phyloP scores from a whole-genome alignment of 1,140 invertebrate species.

The Drosophila suzukii region DNA sequence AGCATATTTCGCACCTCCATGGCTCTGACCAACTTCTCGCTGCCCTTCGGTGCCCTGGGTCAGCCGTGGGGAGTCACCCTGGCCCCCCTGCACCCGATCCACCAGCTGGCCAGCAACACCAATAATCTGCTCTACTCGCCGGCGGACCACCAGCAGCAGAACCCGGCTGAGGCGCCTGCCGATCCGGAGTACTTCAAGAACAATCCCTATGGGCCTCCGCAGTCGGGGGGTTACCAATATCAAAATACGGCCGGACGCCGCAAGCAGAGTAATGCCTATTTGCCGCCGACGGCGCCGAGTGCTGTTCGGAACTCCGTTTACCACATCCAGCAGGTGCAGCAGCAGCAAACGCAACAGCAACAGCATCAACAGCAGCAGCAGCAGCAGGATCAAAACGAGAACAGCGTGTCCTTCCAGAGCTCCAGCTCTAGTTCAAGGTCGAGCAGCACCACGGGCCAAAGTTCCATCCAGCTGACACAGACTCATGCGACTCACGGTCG shows the following conservation, averaged over 20 bases:
- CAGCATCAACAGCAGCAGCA: conserved; percentile 45
- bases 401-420: conserved; percentile 65
- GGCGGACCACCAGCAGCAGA: conserved; percentile 75
- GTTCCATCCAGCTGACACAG: conserved; percentile 60
- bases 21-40: conserved; percentile 81
- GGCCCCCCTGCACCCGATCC: conserved; percentile 78
- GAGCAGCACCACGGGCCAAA: conserved; percentile 44
- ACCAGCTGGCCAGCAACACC: conserved; percentile 80
- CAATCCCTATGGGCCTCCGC: conserved; percentile 34
- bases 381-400: conserved; percentile 55
- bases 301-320: conserved; percentile 65
- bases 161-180: conserved; percentile 5
- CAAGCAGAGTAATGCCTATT: conserved; percentile 74
- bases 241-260: conserved; percentile 24
- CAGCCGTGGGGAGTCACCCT: conserved; percentile 79
- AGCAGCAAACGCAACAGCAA: conserved; percentile 54
- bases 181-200: conserved; percentile 38
- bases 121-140: conserved; percentile 83
- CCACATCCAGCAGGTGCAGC: conserved; percentile 54
- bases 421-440: conserved; percentile 50
- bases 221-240: conserved; percentile 62
- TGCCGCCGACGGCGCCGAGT: conserved; percentile 67
- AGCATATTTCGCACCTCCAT: conserved; percentile 35
- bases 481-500: conserved; percentile 39
- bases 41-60: conserved; percentile 76